Base-by-base conservation (phyloP, 2,113 vertebrate species). In the Corvus hawaiiensis region DNA sequence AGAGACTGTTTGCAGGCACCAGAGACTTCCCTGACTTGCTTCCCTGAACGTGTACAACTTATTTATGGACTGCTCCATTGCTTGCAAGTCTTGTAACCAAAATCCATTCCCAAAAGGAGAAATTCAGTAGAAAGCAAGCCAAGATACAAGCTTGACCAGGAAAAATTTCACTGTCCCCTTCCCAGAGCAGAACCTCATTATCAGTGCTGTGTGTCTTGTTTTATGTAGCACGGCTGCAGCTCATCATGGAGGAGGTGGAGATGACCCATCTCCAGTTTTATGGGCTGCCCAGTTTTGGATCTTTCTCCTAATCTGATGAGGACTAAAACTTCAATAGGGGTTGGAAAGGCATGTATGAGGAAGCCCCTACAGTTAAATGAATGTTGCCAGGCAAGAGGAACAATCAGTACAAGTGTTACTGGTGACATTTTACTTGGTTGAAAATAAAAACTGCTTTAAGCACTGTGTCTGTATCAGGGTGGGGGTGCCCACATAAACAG, bases 391-490 rank as follows among this genome's bases (percentile, higher is more conserved):
- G 21, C 18, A 44, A 46, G 5, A 51, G 52, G 17, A 67, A 35
- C 39, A 33, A 72, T 28, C 52, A 46, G 39, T 16, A 39, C 11
- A 37, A 71, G 10, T 26, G 23, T 55, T 43, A 41, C 35, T 3
- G 6, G 28, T 23, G 19, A 19, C 6, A 33, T 15, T 16, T 37
- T 28, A 20, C 13, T 23, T 37, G 7, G 22, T 0, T 55, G 55
- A 66, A 77, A 90, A 84, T 13, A 44, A 43, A 90, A 74, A 1
- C 16, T 49, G 44, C 21, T 44, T 55, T 59, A 39, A 76, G 54
- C 35, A n/a, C 19, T 0, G 0, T 49, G 30, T 43, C 12, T 54
- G 10, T 6, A 1, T n/a, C 1, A 0, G 9, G 23, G 23, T 59
- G 58, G 28, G 20, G 6, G 59, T 26, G 64, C 26, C 80, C 43